Base-by-base conservation (phyloP, 2,797 vertebrate genomes). In the Sylvilagus floridanus region DNA sequence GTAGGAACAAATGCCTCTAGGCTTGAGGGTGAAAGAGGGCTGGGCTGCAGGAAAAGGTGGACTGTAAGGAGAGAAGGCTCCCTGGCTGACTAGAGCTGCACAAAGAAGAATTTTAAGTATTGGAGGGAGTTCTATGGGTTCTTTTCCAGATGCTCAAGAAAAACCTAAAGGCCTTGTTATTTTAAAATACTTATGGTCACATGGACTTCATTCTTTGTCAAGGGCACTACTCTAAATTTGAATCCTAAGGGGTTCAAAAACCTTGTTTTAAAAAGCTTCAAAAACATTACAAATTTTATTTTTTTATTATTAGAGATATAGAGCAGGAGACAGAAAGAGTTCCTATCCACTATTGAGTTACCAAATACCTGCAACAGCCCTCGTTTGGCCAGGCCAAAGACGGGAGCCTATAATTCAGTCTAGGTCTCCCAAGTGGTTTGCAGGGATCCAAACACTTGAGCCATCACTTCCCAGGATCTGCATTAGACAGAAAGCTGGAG, bases 181-280 rank as follows among this genome's bases (percentile, higher is more conserved):
- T 47, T 87, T 28, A 24, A 87, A 37, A 66, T 35, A 52, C 54
- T 91, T 88, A 81, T 22, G 6, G 42, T 42, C 50, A 32, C 28
- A 2, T 79, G 71, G 47, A 35, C 14, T 73, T 84, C 26, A 73
- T 69, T 76, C 71, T 82, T 71, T 62, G 30, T 87, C 24, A 83
- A 63, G 28, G 32, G 14, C 35, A n/a, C 26, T 65, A 16, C 47
- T 90, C 24, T 95, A 79, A 7, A 75, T 79, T 95, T 81, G 75
- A 94, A 66, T 28, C 13, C 19, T 7, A 63, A 47, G 8, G 21
- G 11, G 52, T 65, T 75, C 30, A 50, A 81, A 62, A 57, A 2
- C 4, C 24, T 35, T 35, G 7, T 52, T 14, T 84, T 42, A 81
- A 69, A 69, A 28, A 72, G 26, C 28, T 73, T 78, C 19, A 88